Percentiles rank a stretch among this genome's conserved stretches.
phyloP scores from a whole-genome alignment of 2,797 vertebrate genomes.

The Gorsachius magnificus region DNA sequence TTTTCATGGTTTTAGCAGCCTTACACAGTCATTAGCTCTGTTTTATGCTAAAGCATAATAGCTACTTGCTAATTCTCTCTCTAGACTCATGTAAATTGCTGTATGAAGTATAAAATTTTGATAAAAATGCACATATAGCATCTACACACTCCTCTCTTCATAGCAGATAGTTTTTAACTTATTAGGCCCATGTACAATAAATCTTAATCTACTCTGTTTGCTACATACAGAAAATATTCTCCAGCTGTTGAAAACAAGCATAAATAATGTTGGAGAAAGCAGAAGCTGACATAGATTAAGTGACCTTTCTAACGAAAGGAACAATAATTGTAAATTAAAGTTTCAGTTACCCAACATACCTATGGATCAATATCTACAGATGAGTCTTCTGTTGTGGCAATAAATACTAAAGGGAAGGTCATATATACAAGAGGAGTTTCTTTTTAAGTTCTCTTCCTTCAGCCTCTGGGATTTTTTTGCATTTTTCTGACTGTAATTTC shows the following conservation, averaged over 20 bases:
- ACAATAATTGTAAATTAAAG: slow-evolving; percentile 35
- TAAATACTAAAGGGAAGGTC: neutral
- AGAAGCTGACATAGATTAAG: slow-evolving; percentile 15
- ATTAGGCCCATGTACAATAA: neutral
- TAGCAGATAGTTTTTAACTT: neutral
- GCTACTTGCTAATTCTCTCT: neutral
- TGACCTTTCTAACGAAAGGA: slow-evolving; percentile 29
- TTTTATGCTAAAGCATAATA: neutral
- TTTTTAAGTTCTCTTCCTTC: neutral
- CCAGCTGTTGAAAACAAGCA: neutral
- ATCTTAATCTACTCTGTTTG: neutral
- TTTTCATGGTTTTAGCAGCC: neutral
- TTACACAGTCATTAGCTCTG: neutral
- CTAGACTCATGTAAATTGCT: neutral
- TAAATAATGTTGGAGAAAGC: slow-evolving; percentile 24
- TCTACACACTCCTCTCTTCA: neutral
- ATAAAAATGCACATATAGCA: slow-evolving; percentile 5
- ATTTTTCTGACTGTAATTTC: neutral
- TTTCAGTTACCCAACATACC: slow-evolving; percentile 8
- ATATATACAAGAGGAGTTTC: neutral
- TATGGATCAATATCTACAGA: slow-evolving; percentile 26
- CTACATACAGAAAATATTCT: neutral
- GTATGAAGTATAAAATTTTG: neutral
- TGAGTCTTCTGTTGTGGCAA: neutral
- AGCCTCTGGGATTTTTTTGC: neutral